phyloP scores from a whole-genome alignment of 1,140 invertebrate species.

The Sinella curviseta region DNA sequence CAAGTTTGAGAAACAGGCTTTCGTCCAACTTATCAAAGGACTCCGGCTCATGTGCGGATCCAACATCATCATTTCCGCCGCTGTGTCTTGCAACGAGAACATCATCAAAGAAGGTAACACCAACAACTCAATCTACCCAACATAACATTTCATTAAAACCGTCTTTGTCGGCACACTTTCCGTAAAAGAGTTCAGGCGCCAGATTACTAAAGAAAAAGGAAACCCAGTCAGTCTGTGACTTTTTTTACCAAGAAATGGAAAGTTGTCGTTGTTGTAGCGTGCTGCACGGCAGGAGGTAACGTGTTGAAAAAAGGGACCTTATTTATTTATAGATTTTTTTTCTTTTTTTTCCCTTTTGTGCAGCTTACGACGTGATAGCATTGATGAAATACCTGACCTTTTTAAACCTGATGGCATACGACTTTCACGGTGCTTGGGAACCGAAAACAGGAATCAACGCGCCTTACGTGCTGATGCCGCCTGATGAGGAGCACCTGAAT shows the following conservation, averaged over 20 bases:
- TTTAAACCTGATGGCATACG: conserved; percentile 59
- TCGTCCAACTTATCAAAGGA: conserved; percentile 59
- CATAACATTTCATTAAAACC: too few relatives aligned
- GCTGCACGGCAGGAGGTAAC: background rate
- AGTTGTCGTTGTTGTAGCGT: too few relatives aligned
- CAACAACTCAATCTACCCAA: too few relatives aligned
- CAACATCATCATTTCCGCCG: conserved; percentile 26
- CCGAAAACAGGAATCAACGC: conserved; percentile 51
- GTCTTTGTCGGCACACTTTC: background rate
- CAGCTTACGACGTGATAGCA: conserved; percentile 57
- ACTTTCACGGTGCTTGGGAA: conserved; percentile 51
- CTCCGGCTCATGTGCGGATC: conserved; percentile 59
- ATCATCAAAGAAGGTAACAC: conserved; percentile 14
- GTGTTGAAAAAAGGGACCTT: background rate
- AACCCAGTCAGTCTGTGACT: background rate
- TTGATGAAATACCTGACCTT: conserved; percentile 58
- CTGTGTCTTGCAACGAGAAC: conserved; percentile 17
- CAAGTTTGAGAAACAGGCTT: conserved; percentile 58
- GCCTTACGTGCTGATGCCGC: conserved; percentile 42
- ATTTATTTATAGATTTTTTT: background rate
- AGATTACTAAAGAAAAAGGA: background rate
- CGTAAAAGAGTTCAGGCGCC: background rate
- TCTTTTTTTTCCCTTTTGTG: conserved; percentile 36
- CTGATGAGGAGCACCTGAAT: conserved; percentile 53
- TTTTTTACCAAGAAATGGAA: background rate